Evolutionary conservation across 1,140 invertebrate genomes (phyloP).

Genomic region (Nixonia krombeini): DNA sequence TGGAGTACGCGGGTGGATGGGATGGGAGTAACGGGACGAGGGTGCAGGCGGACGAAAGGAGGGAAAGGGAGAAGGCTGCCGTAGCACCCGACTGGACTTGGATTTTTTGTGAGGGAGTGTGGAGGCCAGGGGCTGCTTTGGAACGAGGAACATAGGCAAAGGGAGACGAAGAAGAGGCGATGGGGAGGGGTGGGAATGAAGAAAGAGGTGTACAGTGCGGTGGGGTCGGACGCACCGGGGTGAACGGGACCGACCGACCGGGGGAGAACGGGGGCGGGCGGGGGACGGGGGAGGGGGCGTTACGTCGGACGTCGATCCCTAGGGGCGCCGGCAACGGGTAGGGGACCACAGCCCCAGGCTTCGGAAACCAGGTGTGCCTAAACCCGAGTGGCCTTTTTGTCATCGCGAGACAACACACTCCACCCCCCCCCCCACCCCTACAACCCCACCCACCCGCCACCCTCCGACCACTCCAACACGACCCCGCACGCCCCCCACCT

Average conservation of each 20-base stretch:
- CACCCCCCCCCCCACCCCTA: no score
- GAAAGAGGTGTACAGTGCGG: no score
- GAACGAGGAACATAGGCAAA: constrained; percentile 49
- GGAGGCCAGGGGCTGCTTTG: constrained; percentile 47
- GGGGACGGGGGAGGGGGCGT: no score
- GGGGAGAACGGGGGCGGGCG: constrained; percentile 27
- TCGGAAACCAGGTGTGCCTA: constrained; percentile 64
- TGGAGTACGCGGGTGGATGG: background rate
- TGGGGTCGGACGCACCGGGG: constrained; percentile 33
- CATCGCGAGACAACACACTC: constrained; percentile 56
- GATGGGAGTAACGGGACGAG: constrained; percentile 28
- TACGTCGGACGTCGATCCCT: constrained; percentile 54
- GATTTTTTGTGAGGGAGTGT: constrained; percentile 55
- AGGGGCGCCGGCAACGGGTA: constrained; percentile 58
- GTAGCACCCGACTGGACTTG: constrained; percentile 65
- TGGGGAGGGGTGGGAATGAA: constrained; percentile 27
- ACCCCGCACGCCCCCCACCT: no score
- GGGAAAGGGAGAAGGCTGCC: constrained; percentile 62
- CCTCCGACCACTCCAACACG: no score
- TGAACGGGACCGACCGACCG: constrained; percentile 31
- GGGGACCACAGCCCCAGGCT: constrained; percentile 62
- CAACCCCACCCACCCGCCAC: no score
- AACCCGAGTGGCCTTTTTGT: constrained; percentile 64
- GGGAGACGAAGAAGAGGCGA: constrained; percentile 22
- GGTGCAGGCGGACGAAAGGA: constrained; percentile 58